A percentile compares a stretch with the other conserved stretches of the same genome.
Evolutionary conservation across 2,888 invertebrate species (phyloP).

Genomic region (Trichacis sp.): DNA sequence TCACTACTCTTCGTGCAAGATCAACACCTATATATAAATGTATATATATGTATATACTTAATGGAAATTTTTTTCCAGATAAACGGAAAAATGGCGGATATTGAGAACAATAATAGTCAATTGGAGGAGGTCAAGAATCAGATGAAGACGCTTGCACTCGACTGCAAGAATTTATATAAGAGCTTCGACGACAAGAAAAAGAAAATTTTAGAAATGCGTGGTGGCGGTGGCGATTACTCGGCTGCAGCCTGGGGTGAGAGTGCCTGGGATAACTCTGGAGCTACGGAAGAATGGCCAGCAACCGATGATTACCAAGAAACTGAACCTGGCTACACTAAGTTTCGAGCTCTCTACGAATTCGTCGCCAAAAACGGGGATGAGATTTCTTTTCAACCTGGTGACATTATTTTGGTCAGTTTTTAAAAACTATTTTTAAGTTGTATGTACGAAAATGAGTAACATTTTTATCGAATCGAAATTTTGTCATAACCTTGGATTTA

Average conservation of each 20-base stretch:
- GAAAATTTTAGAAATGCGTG: slow-evolving; percentile 72
- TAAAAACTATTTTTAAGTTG: too few relatives aligned
- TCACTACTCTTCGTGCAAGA: too few relatives aligned
- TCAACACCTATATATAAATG: too few relatives aligned
- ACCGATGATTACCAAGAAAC: slow-evolving; percentile 60
- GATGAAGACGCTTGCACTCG: slow-evolving; percentile 76
- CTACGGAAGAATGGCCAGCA: slow-evolving; percentile 69
- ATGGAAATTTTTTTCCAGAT: too few relatives aligned
- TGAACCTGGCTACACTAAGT: slow-evolving; percentile 74
- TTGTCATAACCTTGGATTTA: too few relatives aligned
- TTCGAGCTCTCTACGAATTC: slow-evolving; percentile 94
- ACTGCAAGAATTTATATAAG: slow-evolving; percentile 77
- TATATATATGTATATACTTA: too few relatives aligned
- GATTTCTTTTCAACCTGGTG: slow-evolving; percentile 92
- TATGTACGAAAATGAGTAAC: too few relatives aligned
- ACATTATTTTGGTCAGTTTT: slow-evolving; percentile 82
- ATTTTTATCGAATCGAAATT: too few relatives aligned
- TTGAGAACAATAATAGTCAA: slow-evolving; percentile 84
- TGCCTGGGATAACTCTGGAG: slow-evolving; percentile 72
- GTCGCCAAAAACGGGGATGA: slow-evolving; percentile 93
- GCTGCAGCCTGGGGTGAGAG: slow-evolving; percentile 75
- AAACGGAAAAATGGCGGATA: slow-evolving; percentile 82
- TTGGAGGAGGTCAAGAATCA: slow-evolving; percentile 80
- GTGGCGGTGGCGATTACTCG: slow-evolving; percentile 68
- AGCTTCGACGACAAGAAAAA: slow-evolving; percentile 77